phyloP scores from a whole-genome alignment of 2,888 invertebrate species.

The Priapulus caudatus region DNA sequence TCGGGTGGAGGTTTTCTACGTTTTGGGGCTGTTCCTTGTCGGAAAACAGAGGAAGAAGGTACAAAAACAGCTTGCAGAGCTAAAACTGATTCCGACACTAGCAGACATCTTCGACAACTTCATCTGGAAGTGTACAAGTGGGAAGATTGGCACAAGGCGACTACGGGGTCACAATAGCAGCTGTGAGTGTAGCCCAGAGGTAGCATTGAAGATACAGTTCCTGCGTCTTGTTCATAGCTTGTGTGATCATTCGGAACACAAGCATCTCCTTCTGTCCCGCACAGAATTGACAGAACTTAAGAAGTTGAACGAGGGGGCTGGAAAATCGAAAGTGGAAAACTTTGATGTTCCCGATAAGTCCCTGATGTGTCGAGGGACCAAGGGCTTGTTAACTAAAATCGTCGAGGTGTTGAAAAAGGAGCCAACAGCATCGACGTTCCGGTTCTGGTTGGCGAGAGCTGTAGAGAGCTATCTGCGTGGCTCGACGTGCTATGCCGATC shows the following conservation, averaged over 20 bases:
- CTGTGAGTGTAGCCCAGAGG: slow-evolving; percentile 41
- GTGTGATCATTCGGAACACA: slow-evolving; percentile 37
- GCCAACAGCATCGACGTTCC: slow-evolving; percentile 38
- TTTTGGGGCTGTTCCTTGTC: slow-evolving; percentile 36
- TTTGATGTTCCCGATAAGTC: slow-evolving; percentile 19
- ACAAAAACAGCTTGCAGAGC: slow-evolving; percentile 37
- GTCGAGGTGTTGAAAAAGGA: slow-evolving; percentile 40
- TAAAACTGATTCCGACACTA: slow-evolving; percentile 36
- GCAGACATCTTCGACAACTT: slow-evolving; percentile 40
- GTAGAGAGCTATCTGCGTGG: slow-evolving; percentile 39
- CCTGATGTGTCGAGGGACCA: slow-evolving; percentile 37
- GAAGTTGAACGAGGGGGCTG: slow-evolving; percentile 25
- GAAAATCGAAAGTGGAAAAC: background rate
- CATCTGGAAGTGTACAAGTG: slow-evolving; percentile 37
- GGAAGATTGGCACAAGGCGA: slow-evolving; percentile 25
- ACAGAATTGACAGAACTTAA: background rate
- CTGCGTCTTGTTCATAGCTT: slow-evolving; percentile 39
- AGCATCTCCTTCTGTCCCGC: slow-evolving; percentile 6
- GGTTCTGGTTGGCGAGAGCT: slow-evolving; percentile 40
- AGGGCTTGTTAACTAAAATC: slow-evolving; percentile 37
- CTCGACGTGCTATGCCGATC: slow-evolving; percentile 34
- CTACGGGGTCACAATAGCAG: slow-evolving; percentile 37
- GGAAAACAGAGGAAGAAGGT: slow-evolving; percentile 40
- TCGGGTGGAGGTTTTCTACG: slow-evolving; percentile 38
- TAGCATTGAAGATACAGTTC: slow-evolving; percentile 40